These are phyloP conservation scores for Pterophyllum scalare DNA, from an alignment of 2,113 vertebrate species.

Conservation along the genomic window DNA sequence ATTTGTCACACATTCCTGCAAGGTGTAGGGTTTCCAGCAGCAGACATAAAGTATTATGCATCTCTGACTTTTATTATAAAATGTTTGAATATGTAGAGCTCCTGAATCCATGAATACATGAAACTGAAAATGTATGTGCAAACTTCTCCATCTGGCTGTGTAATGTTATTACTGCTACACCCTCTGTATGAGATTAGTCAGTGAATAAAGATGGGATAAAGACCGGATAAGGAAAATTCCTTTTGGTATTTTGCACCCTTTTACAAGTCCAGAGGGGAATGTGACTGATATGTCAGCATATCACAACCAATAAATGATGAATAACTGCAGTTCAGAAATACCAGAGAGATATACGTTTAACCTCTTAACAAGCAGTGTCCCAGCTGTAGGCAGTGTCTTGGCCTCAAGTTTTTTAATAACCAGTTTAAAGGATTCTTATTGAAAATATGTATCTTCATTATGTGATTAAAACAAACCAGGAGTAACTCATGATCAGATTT, in stretches of 20 bases:
- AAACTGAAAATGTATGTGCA: not conserved
- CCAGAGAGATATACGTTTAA: not conserved
- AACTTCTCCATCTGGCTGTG: not conserved
- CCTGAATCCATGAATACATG: slow-evolving; percentile 30
- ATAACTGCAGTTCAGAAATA: not conserved
- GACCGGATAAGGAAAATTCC: not conserved
- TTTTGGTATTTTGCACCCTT: not conserved
- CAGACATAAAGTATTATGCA: not conserved
- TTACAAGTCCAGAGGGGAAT: not conserved
- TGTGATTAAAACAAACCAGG: not conserved
- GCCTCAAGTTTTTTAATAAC: not conserved
- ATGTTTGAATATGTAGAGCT: slow-evolving; percentile 38
- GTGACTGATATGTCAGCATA: not conserved
- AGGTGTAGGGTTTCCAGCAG: slow-evolving; percentile 12
- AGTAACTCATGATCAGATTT: not conserved
- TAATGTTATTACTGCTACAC: not conserved
- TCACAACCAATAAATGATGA: not conserved
- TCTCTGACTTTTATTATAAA: slow-evolving; percentile 15
- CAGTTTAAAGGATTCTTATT: not conserved
- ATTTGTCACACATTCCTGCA: slow-evolving; percentile 31
- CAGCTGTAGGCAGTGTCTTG: not conserved
- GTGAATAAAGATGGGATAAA: not conserved
- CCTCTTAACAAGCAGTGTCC: not conserved
- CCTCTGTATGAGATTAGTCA: not conserved
- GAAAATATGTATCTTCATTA: not conserved